Conservation (phyloP, 1,140 invertebrate species). For the Atta colombica region DNA sequence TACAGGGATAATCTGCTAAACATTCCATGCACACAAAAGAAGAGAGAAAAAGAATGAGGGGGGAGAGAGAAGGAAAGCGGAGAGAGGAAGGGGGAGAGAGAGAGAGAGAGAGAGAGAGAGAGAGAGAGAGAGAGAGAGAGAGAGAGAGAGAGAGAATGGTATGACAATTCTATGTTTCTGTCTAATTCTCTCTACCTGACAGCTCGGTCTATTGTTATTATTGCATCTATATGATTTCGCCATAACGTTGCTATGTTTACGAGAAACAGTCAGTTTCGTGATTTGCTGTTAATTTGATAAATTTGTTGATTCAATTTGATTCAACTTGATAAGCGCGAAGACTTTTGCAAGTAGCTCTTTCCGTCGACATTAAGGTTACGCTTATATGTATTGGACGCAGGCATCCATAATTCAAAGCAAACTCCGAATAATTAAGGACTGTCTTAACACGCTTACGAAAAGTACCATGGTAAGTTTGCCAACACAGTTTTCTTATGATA, state of each 20-base stretch:
- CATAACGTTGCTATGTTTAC: slow-evolving; percentile 21
- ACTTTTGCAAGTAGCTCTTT: background rate
- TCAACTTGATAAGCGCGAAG: background rate
- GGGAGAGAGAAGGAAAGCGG: too few relatives aligned
- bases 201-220: too few relatives aligned
- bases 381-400: slow-evolving; percentile 13
- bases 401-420: slow-evolving; percentile 47
- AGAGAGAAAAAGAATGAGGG: too few relatives aligned
- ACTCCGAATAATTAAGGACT: slow-evolving; percentile 41
- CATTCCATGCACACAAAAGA: too few relatives aligned
- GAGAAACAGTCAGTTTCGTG: background rate
- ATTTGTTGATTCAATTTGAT: slow-evolving; percentile 39
- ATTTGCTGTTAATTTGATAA: slow-evolving; percentile 3
- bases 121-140: too few relatives aligned
- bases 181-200: too few relatives aligned
- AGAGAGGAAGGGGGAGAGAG: too few relatives aligned
- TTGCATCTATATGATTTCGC: too few relatives aligned
- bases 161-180: too few relatives aligned
- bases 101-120: too few relatives aligned
- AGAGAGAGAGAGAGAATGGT: too few relatives aligned
- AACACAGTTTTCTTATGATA: background rate
- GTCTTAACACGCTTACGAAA: slow-evolving; percentile 17
- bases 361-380: background rate
- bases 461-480: slow-evolving; percentile 19
- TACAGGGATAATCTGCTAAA: too few relatives aligned